Base-by-base conservation (phyloP, 2,888 invertebrate species). In the Drosophila meridiana region DNA sequence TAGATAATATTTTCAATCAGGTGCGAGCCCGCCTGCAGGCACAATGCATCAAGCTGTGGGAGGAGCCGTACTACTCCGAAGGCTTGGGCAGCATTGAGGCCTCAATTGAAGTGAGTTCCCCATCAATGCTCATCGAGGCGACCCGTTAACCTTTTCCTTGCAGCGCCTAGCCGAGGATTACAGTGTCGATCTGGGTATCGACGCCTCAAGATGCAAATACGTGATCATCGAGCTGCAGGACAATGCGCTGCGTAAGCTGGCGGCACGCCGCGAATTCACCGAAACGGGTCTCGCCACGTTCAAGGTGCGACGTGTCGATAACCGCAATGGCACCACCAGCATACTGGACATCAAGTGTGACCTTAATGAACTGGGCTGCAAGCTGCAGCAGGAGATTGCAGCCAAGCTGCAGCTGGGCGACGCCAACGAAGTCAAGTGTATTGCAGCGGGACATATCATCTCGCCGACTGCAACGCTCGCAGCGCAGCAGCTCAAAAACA, bases 11-110 rank as follows among this genome's bases (percentile, higher is more conserved):
- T 78, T 93, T 95, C 20, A 95, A 96, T 61, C 95, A 95, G 93
- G 93, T 96, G 14, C 94, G 96, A 30, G 95, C 95, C 1, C 95
- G 95, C 85, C 93, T 97, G 42, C 96, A 96, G 79, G 93, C 94
- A 64, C 95, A 95, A 67, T 94, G 95, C 77, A 94, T 97, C 6
- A 96, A 96, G 90, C 92, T 97, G 69, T 97, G 97, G 97, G 94
- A 96, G 80, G 93, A 95, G 20, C 97, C 97, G 0, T 97, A 95
- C 90, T 95, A 95, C 57, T 91, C 92, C 36, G 93, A 95, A 26
- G 94, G 93, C 32, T 89, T 93, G 43, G 94, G 94, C 3, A 83
- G 93, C 61, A 93, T 93, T 48, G 94, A 94, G 47, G 77, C 83
- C 0, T 91, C 93, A 63, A 78, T 93, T 45, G 92, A 93, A 69